Evolutionary conservation across 2,113 vertebrate species (phyloP).

Genomic region (Polyodon spathula): DNA sequence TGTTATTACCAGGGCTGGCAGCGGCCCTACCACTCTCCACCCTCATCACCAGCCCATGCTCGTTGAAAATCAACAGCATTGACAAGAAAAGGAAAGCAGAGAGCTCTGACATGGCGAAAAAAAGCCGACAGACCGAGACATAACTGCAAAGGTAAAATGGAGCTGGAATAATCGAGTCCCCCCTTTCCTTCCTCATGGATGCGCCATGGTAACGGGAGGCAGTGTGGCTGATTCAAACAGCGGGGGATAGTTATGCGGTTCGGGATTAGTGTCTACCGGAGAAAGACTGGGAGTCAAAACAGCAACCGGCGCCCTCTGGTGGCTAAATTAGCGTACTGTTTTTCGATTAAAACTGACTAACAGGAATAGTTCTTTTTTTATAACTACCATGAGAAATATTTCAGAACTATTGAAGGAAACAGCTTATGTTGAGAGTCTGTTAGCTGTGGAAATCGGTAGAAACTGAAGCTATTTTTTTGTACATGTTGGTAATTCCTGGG

Average conservation of each 20-base stretch:
- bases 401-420: too few species aligned
- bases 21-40: conserved; percentile 5
- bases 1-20: neutral
- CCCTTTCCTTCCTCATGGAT: conserved; percentile 13
- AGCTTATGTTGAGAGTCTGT: too few species aligned
- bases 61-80: conserved; percentile 16
- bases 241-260: neutral
- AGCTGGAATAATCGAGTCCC: conserved; percentile 3
- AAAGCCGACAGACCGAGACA: conserved; percentile 20
- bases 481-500: too few species aligned
- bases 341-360: too few species aligned
- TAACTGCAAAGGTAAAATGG: conserved; percentile 16
- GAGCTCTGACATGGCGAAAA: conserved; percentile 22
- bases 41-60: conserved; percentile 19
- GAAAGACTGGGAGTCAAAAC: too few species aligned
- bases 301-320: too few species aligned
- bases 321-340: too few species aligned
- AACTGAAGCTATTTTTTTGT: too few species aligned
- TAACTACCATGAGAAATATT: too few species aligned
- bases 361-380: too few species aligned
- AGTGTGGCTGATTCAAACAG: neutral
- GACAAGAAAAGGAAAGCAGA: conserved; percentile 16
- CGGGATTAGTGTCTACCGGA: neutral
- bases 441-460: too few species aligned
- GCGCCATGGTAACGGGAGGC: conserved; percentile 11